phyloP scores from a whole-genome alignment of 2,113 vertebrate genomes.

The Paedocypris sp. region DNA sequence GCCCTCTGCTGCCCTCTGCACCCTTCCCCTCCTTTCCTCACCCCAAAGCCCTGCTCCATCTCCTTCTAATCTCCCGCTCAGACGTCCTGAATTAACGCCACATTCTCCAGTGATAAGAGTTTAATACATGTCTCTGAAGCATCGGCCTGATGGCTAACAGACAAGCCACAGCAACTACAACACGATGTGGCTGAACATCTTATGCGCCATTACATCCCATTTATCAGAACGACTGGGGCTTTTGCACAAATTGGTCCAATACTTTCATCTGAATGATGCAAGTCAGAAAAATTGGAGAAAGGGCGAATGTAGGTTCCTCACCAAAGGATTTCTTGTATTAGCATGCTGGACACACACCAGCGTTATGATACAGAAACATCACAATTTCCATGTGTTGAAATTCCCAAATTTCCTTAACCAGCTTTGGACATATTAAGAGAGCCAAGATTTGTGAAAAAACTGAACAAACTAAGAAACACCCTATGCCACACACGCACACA shows the following conservation, averaged over 20 bases:
- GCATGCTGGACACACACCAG: not conserved
- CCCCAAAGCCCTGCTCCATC: slow-evolving; percentile 24
- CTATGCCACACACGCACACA: slow-evolving; percentile 25
- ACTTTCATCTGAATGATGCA: not conserved
- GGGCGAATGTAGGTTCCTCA: too few species aligned
- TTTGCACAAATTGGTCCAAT: not conserved
- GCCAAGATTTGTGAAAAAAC: slow-evolving; percentile 27
- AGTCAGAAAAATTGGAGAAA: too few species aligned
- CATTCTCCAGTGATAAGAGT: slow-evolving; percentile 35
- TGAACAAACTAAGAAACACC: slow-evolving; percentile 31
- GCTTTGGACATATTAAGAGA: slow-evolving; percentile 12
- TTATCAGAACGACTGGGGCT: not conserved
- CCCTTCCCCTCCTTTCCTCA: not conserved
- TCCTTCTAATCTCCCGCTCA: slow-evolving; percentile 30
- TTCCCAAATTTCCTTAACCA: not conserved
- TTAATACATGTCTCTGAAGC: slow-evolving; percentile 25
- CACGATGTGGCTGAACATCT: not conserved
- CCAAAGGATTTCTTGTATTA: not conserved
- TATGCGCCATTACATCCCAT: not conserved
- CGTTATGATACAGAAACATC: not conserved
- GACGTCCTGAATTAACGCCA: slow-evolving; percentile 30
- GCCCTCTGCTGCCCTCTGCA: slow-evolving; percentile 1
- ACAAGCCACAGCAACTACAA: slow-evolving; percentile 4
- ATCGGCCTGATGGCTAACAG: slow-evolving; percentile 12
- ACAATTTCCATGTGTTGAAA: not conserved